Evolutionary conservation across 2,113 vertebrate species (phyloP), one percentile per base, ranked within the genome.

Genomic region (Hylia prasina): DNA sequence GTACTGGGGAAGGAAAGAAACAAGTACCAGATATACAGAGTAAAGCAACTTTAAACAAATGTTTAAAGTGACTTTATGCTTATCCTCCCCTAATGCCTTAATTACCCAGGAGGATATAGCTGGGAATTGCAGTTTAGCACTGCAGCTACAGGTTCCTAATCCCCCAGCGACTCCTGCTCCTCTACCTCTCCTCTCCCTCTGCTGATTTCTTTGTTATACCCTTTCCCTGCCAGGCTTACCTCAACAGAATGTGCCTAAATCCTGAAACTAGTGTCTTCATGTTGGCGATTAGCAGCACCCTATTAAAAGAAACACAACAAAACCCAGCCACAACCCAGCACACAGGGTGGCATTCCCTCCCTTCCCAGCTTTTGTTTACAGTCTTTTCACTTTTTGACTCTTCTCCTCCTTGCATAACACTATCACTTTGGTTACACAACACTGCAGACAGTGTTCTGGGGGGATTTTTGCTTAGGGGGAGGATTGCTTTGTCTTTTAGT

Each of bases 371-470:
- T 84, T 54, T 84, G 65, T 75, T 89, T 39, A 63, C 10, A 73
- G 53, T 31, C 72, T 24, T 82, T 82, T 91, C 65, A 87, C 87
- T 95, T 89, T 87, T 20, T 93, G 77, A 82, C 81, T 91, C 81
- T 66, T 56, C 11, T 45, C 50, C 17, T 11, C 65, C 69, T 93
- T 91, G 78, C 81, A 72, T 87, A 96, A 95, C 77, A 44, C 40
- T 39, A 63, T 78, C 77, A 30, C 47, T 93, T 87, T n/a, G 27
- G 73, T 94, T 94, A 93, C 78, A 82, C 92, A 94, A 94, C 60
- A 70, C 48, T 64, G 61, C 61, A 87, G 87, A 85, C 42, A 69
- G 37, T 23, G 50, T 90, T 86, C 39, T 18, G 54, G 66, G 92
- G 92, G 70, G 40, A 64, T n/a, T 90, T 90, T 61, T 92, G 50